phyloP scores from a whole-genome alignment of 2,888 invertebrate species.

The Nipponacmea schrenckii region DNA sequence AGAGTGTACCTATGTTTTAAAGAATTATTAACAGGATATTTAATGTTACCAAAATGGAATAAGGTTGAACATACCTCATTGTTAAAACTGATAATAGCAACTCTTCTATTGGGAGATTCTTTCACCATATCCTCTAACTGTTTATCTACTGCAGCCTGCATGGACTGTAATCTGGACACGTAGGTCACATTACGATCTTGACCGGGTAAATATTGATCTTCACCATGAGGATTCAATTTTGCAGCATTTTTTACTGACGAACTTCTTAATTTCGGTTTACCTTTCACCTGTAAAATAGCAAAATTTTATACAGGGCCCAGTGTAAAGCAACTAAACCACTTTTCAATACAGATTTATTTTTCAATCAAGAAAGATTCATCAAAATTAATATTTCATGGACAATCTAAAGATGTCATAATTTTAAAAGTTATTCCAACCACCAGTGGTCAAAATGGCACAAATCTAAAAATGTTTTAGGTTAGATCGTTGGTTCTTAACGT shows the following conservation, averaged over 20 bases:
- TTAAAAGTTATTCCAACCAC: no score
- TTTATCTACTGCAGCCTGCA: constrained; percentile 65
- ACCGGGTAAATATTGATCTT: constrained; percentile 53
- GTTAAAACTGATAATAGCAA: constrained; percentile 62
- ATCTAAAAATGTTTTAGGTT: no score
- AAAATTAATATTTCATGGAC: no score
- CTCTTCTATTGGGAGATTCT: constrained; percentile 59
- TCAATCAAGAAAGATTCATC: no score
- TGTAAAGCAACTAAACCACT: background rate
- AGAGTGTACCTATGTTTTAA: no score
- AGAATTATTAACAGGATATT: no score
- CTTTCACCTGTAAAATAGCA: constrained; percentile 50
- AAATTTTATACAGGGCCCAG: no score
- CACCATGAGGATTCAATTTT: constrained; percentile 42
- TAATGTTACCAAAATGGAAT: no score
- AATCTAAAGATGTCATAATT: no score
- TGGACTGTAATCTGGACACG: constrained; percentile 61
- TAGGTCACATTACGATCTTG: constrained; percentile 59
- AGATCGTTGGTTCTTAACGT: no score
- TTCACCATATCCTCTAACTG: constrained; percentile 60
- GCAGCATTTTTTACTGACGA: background rate
- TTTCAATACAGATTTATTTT: background rate
- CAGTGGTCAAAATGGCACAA: no score
- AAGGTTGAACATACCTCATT: constrained; percentile 49
- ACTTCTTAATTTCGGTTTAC: constrained; percentile 55